Evolutionary conservation across 2,888 invertebrate genomes (phyloP), one percentile per base, ranked within the genome.

Genomic region (Eupelmus urozonus): DNA sequence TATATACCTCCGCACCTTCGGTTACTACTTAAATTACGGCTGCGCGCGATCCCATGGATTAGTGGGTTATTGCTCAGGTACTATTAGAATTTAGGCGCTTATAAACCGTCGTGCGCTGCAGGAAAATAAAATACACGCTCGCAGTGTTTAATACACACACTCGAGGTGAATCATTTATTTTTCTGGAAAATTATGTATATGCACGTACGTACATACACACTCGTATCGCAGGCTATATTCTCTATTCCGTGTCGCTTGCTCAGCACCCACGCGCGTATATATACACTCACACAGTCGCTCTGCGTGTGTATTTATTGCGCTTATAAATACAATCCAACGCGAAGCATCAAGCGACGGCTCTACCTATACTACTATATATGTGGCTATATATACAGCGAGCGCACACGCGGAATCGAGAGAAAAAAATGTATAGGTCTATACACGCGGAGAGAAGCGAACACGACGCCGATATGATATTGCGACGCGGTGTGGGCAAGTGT

Each of bases 151-250:
- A 5, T 4, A 1, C 23, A 13, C 23, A 13, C 27, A 9, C 16
- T 51, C 2, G 23, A 11, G n/a, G 60, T 69, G 75, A 76, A 76
- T 76, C 76, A 76, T 57, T 65, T 59, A 34, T 65, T 70, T 65
- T 60, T 59, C 70, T 63, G 76, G 13, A 66, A 74, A 77, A 45
- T 45, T 25, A 45, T 81, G 67, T 81, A 78, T 60, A 66, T 45
- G 51, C 65, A 25, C 7, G 13, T 27, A n/a, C 60, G 18, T 49
- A 27, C 34, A 55, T 23, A 34, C 29, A 29, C 42, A 9, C 34
- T 62, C n/a, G 34, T 49, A 11, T 49, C 13, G n/a, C n/a, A n/a
- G n/a, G n/a, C n/a, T n/a, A n/a, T 7, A 49, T 62, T 76, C 55
- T 1, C 20, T 11, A 55, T 70, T 59, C 53, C 27, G 27, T 70